A percentile compares a stretch with the other conserved stretches of the same genome.
Evolutionary conservation across 2,113 vertebrate species (phyloP).

Genomic region (Abramis brama): DNA sequence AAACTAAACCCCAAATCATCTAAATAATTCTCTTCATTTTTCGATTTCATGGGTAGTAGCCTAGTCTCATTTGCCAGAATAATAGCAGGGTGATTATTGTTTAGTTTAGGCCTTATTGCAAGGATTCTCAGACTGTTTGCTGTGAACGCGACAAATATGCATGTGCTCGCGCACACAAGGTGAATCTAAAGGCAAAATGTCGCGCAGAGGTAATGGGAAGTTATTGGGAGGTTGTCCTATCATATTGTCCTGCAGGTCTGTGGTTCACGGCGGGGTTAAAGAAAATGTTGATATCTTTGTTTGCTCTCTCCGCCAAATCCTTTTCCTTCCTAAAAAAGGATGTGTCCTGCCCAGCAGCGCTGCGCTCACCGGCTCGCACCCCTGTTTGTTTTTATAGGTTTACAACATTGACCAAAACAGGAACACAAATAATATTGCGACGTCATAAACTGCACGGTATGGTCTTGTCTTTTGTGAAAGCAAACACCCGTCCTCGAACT

Average conservation of each 20-base stretch:
- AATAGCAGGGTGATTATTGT: background rate
- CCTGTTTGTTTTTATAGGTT: conserved; percentile 88
- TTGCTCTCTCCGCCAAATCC: conserved; percentile 78
- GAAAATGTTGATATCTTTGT: conserved; percentile 83
- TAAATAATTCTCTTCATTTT: background rate
- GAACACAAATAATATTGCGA: conserved; percentile 76
- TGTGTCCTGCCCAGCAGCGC: conserved; percentile 72
- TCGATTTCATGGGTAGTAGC: background rate
- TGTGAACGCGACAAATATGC: background rate
- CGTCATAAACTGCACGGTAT: conserved; percentile 75
- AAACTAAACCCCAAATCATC: background rate
- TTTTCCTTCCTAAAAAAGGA: conserved; percentile 92
- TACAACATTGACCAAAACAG: conserved; percentile 79
- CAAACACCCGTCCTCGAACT: conserved; percentile 60
- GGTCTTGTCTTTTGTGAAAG: conserved; percentile 49
- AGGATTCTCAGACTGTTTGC: background rate
- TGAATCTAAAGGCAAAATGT: conserved; percentile 76
- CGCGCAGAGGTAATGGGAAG: conserved; percentile 87
- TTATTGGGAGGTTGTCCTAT: conserved; percentile 79
- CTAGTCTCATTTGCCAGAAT: background rate
- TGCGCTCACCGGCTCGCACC: conserved; percentile 65
- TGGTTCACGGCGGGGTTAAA: conserved; percentile 89
- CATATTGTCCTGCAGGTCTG: conserved; percentile 73
- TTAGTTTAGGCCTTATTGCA: background rate
- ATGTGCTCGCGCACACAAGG: conserved; percentile 40